Evolutionary conservation across 23 tunicate genomes (phyloP).

Genomic region (Trididemnum clinides): DNA sequence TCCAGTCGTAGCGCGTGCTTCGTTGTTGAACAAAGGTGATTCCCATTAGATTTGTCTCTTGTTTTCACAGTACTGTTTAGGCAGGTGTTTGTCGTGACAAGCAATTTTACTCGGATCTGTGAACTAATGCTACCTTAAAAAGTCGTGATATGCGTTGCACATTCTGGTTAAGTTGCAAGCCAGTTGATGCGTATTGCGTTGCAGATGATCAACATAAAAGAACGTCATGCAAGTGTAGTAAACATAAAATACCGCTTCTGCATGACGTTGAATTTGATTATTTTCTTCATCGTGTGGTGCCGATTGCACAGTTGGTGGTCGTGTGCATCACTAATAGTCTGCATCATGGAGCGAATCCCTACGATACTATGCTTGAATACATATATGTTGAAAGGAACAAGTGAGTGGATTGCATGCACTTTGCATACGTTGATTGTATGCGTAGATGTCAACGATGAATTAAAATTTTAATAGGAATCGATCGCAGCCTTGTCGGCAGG

Average conservation of each 20-base stretch:
- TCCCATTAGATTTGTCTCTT: too few relatives aligned
- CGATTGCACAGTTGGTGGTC: constrained; percentile 69
- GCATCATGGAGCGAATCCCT: constrained; percentile 59
- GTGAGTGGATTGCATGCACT: constrained; percentile 41
- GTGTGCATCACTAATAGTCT: constrained; percentile 70
- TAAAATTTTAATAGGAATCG: too few relatives aligned
- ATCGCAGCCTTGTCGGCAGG: constrained; percentile 63
- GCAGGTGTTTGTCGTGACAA: too few relatives aligned
- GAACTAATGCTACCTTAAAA: too few relatives aligned
- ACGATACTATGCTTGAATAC: constrained; percentile 66
- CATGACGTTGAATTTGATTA: constrained; percentile 81
- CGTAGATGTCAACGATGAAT: too few relatives aligned
- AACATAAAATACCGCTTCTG: constrained; percentile 71
- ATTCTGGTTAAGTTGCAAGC: too few relatives aligned
- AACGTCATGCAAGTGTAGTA: constrained; percentile 89
- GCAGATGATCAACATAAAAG: too few relatives aligned
- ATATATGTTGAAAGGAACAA: constrained; percentile 70
- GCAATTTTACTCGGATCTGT: too few relatives aligned
- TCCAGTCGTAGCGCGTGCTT: constrained; percentile 60
- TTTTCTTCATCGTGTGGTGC: constrained; percentile 76
- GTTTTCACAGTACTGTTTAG: too few relatives aligned
- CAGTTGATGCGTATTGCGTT: too few relatives aligned
- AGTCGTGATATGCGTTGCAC: too few relatives aligned
- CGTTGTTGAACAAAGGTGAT: constrained; percentile 39
- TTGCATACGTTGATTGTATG: too few relatives aligned